Percentiles rank a stretch among this genome's conserved stretches.
Conservation (phyloP, 2,888 invertebrate species). For the Stenichneumon culpator region DNA sequence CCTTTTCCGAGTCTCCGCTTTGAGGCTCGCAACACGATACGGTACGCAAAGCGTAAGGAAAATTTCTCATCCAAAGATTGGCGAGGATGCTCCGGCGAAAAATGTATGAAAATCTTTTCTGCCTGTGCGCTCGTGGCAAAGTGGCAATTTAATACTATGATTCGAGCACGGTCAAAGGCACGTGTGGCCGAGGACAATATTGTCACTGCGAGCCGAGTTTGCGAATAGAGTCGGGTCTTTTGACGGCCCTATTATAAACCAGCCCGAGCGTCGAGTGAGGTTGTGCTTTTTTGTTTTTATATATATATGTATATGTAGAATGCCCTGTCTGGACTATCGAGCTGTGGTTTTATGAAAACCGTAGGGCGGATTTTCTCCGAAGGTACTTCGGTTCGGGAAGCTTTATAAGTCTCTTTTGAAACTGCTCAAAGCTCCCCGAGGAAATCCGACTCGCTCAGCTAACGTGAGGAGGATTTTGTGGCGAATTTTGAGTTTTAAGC, state of each 20-base stretch:
- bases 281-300: conserved; percentile 15
- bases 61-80: conserved; percentile 3
- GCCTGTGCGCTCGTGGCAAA: conserved; percentile 22
- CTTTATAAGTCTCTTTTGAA: conserved; percentile 59
- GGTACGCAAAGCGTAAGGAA: neutral
- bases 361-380: conserved; percentile 41
- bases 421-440: conserved; percentile 48
- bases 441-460: conserved; percentile 46
- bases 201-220: conserved; percentile 33
- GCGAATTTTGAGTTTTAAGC: conserved; percentile 25
- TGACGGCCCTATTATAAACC: conserved; percentile 48
- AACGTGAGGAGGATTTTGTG: conserved; percentile 46
- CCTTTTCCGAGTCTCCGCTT: neutral
- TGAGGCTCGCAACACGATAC: neutral
- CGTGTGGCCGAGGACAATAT: conserved; percentile 44
- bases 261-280: conserved; percentile 42
- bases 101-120: conserved; percentile 1
- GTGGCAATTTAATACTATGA: conserved; percentile 22
- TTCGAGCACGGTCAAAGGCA: conserved; percentile 11
- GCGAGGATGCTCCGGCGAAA: neutral
- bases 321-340: conserved; percentile 39
- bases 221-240: conserved; percentile 42
- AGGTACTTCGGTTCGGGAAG: conserved; percentile 28
- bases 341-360: conserved; percentile 56
- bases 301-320: conserved; percentile 35